Evolutionary conservation across 2,797 vertebrate genomes (phyloP).

Genomic region (Acanthurus leucopareius): DNA sequence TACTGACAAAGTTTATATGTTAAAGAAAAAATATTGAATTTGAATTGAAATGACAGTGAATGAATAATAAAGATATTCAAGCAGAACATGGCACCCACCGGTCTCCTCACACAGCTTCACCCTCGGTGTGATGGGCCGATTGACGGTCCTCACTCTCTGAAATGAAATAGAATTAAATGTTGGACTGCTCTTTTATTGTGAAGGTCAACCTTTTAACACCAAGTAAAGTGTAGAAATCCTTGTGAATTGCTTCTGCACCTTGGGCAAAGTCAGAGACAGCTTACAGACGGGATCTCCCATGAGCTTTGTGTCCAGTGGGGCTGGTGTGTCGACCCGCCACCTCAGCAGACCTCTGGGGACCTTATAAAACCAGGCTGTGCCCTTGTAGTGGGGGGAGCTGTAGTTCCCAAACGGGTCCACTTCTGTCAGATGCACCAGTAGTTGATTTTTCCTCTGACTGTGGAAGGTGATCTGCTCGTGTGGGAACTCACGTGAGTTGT

Average conservation of each 20-base stretch:
- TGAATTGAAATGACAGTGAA: not conserved
- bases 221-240: rapidly evolving
- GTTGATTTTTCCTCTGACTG: conserved; percentile 85
- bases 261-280: conserved; percentile 89
- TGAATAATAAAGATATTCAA: not conserved
- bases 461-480: conserved; percentile 87
- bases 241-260: conserved; percentile 75
- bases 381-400: conserved; percentile 92
- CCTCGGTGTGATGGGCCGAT: conserved; percentile 73
- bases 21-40: too few relatives aligned
- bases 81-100: conserved; percentile 74
- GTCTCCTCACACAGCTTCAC: conserved; percentile 78
- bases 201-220: not conserved
- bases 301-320: conserved; percentile 52
- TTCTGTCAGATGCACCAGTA: conserved; percentile 86
- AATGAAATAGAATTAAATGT: conserved; percentile 33
- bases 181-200: not conserved
- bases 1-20: too few relatives aligned
- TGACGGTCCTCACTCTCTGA: conserved; percentile 85
- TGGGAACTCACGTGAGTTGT: not conserved
- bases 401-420: conserved; percentile 91
- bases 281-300: conserved; percentile 87
- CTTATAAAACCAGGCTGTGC: conserved; percentile 86
- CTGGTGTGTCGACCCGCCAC: conserved; percentile 68
- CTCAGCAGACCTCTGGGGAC: conserved; percentile 81